Conservation (phyloP, 1,140 invertebrate species). For the Ceratina australensis region DNA sequence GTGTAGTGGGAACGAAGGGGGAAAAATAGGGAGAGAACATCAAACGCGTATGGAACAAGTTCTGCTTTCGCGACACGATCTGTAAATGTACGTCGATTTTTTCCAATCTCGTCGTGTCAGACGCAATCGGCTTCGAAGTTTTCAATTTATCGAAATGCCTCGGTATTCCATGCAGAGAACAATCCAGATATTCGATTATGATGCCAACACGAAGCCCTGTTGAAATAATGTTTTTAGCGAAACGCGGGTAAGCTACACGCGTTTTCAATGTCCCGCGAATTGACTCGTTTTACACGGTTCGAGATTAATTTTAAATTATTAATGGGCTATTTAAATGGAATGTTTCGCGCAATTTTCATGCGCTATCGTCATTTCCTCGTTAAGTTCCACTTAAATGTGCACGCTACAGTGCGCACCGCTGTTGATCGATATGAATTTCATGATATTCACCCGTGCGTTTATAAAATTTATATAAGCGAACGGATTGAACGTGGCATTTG, state of each 20-base stretch:
- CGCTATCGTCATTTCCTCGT: neutral
- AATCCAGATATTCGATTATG: neutral
- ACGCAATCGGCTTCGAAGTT: neutral
- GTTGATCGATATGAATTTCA: neutral
- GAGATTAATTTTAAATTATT: neutral
- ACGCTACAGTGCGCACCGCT: neutral
- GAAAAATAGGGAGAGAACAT: neutral
- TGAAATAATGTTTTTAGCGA: neutral
- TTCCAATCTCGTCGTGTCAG: neutral
- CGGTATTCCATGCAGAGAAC: neutral
- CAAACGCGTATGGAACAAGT: neutral
- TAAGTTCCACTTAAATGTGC: neutral
- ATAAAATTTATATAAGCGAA: neutral
- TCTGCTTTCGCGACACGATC: too few relatives aligned
- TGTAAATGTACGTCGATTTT: conserved; percentile 1
- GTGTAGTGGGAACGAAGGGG: too few relatives aligned
- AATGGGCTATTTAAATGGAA: neutral
- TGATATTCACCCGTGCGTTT: neutral
- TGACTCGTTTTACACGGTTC: neutral
- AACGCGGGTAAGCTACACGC: neutral
- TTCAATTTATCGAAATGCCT: conserved; percentile 13
- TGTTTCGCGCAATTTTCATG: neutral
- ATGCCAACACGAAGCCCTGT: neutral
- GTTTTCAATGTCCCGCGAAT: neutral
- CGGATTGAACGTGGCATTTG: neutral